A percentile compares a stretch with the other conserved stretches of the same genome.
Evolutionary conservation across 2,797 vertebrate genomes (phyloP).

Genomic region (Aphelocoma californica): DNA sequence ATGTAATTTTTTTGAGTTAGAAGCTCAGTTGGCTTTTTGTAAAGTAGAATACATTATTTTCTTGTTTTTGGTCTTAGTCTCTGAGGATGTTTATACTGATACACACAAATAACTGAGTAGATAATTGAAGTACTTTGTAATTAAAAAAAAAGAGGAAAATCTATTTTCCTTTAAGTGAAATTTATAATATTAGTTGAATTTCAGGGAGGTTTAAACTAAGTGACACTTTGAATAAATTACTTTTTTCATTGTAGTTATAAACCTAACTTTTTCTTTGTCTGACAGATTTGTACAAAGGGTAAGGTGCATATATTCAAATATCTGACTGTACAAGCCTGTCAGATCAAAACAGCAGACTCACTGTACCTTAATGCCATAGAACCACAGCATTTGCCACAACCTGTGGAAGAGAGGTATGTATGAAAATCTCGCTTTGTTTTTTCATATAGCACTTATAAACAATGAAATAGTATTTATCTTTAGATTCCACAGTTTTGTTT

Average conservation of each 20-base stretch:
- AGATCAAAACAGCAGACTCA: conserved; percentile 87
- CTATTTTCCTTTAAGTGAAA: background rate
- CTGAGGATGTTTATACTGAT: background rate
- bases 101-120: background rate
- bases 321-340: conserved; percentile 90
- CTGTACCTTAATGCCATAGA: conserved; percentile 88
- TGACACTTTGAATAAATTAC: background rate
- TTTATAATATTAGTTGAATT: background rate
- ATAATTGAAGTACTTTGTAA: background rate
- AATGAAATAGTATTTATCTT: background rate
- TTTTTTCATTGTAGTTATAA: background rate
- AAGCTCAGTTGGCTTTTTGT: background rate
- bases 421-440: background rate
- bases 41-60: background rate
- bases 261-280: background rate
- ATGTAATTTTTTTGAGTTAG: background rate
- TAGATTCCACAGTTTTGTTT: background rate
- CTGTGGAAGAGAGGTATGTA: conserved; percentile 85
- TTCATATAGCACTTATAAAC: background rate
- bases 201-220: background rate
- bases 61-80: background rate
- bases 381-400: conserved; percentile 82
- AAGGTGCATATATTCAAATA: conserved; percentile 98
- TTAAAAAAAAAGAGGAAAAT: background rate
- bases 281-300: conserved; percentile 93